Conservation (phyloP, 2,113 vertebrate genomes). For the Formicarius rufipectus region DNA sequence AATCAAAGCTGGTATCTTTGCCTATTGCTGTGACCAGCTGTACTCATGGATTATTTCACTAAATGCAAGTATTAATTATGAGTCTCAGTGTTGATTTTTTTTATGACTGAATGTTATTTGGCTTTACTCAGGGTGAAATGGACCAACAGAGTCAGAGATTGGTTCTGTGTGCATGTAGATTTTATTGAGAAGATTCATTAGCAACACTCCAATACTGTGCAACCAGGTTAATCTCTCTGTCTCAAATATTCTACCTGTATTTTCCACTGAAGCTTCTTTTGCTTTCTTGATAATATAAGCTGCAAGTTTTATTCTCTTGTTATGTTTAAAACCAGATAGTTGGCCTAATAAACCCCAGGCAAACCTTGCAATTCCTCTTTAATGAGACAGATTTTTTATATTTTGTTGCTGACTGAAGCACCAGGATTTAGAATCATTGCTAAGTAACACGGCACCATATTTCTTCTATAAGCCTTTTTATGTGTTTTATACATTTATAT, state of each 20-base stretch:
- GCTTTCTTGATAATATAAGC: not conserved
- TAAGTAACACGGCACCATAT: not conserved
- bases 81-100: not conserved
- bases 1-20: not conserved
- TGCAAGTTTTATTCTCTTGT: not conserved
- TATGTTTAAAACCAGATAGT: not conserved
- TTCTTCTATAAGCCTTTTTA: not conserved
- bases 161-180: not conserved
- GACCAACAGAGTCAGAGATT: not conserved
- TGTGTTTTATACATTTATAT: not conserved
- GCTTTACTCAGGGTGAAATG: not conserved
- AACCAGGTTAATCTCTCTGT: not conserved
- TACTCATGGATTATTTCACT: not conserved
- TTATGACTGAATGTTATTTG: not conserved
- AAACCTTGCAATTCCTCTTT: not conserved
- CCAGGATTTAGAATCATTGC: not conserved
- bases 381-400: not conserved
- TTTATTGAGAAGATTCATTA: not conserved
- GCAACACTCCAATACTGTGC: not conserved
- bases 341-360: not conserved
- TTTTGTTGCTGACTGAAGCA: not conserved
- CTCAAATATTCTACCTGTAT: not conserved
- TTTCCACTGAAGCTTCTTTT: not conserved
- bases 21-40: not conserved
- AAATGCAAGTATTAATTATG: not conserved